Base-by-base conservation (phyloP, 2,113 vertebrate genomes). In the Hippocampus abdominalis region DNA sequence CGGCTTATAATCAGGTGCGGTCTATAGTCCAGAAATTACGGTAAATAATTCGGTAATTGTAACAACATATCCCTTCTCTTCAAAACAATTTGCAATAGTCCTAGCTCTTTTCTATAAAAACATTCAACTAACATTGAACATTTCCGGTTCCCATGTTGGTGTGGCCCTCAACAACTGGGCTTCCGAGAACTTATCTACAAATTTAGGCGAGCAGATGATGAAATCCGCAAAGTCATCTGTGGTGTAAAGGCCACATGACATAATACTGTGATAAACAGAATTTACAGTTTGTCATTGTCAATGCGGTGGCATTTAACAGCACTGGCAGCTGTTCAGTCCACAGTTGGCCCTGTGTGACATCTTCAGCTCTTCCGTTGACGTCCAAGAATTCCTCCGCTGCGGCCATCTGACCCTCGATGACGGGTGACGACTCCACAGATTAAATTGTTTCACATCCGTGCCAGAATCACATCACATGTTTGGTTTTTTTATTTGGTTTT, bases 311-410 rank as follows among this genome's bases (percentile, higher is more conserved):
- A 0, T 66, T 36, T n/a, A 54, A 15, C 76, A 98, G 96, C 93
- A 91, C 64, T 98, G 95, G 96, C 72, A 81, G 25, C 27, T 57
- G 8, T 94, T 95, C 78, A 93, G 92, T 67, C 88, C 94, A 4
- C 64, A 81, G 0, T 73, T 90, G 64, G 87, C 85, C 60, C 89
- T 99, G 8, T 62, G 81, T 77, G 81, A 87, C 0, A 49, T 90
- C 21, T 93, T 98, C 21, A 90, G 89, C n/a, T 49, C 1, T 0
- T 92, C 89, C 0, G 40, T 54, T 6, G 88, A 93, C 10, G 87
- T 94, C 46, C 66, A 40, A 78, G 84, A 81, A 0, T 81, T 96
- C 12, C 86, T 84, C 46, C 75, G 86, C 39, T 83, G 72, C 8
- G 91, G 90, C 2, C 85, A 90, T 11, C 74, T 99, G 23, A 75